A percentile compares a stretch with the other conserved stretches of the same genome.
These are phyloP conservation scores for Euplexia lucipara DNA, from an alignment of 2,888 invertebrate species.

Conservation along the genomic window DNA sequence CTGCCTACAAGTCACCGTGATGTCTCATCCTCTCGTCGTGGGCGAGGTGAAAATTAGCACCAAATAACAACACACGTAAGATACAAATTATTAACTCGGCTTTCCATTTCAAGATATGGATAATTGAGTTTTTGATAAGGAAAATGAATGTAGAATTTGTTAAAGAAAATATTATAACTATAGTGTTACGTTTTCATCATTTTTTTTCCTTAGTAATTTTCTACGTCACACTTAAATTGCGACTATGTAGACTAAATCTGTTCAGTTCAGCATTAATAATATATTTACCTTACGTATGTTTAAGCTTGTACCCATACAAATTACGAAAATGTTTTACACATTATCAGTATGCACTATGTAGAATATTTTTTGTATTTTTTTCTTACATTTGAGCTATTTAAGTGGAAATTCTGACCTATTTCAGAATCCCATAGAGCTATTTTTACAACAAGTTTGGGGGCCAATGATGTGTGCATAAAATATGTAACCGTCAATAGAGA, in stretches of 20 bases:
- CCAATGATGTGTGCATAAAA: neutral
- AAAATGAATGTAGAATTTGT: too few species aligned
- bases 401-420: slow-evolving; percentile 4
- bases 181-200: neutral
- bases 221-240: neutral
- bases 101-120: neutral
- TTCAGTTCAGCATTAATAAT: neutral
- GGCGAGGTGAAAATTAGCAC: neutral
- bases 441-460: neutral
- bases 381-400: too few species aligned
- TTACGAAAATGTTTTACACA: neutral
- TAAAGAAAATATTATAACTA: too few species aligned
- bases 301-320: neutral
- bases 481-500: neutral
- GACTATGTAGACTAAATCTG: neutral
- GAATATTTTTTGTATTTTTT: neutral
- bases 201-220: neutral
- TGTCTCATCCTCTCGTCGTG: slow-evolving; percentile 25
- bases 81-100: neutral
- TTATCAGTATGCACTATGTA: too few species aligned
- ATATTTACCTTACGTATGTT: neutral
- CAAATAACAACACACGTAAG: neutral
- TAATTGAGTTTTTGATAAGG: neutral
- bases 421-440: slow-evolving; percentile 5
- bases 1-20: slow-evolving; percentile 28